These are phyloP conservation scores for Vanessa cardui DNA, from an alignment of 2,888 invertebrate species.

Conservation along the genomic window DNA sequence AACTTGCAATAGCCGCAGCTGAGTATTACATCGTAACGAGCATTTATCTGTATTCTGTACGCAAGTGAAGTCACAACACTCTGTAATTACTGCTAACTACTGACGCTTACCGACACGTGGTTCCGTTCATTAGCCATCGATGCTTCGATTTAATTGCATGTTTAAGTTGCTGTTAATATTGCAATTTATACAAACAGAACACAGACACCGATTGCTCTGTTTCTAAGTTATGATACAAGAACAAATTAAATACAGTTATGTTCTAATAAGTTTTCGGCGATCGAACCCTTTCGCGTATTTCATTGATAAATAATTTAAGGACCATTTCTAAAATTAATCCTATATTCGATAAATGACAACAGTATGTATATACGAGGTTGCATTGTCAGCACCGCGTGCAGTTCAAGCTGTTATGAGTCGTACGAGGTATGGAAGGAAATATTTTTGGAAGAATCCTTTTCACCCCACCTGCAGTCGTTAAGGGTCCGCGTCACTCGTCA, in stretches of 20 bases:
- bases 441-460: background rate
- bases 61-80: constrained; percentile 6
- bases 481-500: constrained; percentile 16
- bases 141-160: constrained; percentile 9
- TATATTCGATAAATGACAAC: no score
- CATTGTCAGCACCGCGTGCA: no score
- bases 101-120: constrained; percentile 1
- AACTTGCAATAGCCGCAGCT: constrained; percentile 1
- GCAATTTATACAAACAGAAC: background rate
- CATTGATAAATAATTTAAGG: no score
- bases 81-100: background rate
- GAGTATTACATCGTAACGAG: constrained; percentile 17
- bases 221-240: no score
- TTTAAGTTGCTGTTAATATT: constrained; percentile 1
- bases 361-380: no score
- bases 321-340: no score
- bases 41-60: background rate
- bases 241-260: no score
- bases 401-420: background rate
- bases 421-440: background rate
- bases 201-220: no score
- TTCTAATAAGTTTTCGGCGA: no score
- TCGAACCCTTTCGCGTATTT: no score
- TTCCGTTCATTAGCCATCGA: constrained; percentile 29
- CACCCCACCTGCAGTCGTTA: background rate